Evolutionary conservation across 2,888 invertebrate genomes (phyloP).

Genomic region (Pteria penguin): DNA sequence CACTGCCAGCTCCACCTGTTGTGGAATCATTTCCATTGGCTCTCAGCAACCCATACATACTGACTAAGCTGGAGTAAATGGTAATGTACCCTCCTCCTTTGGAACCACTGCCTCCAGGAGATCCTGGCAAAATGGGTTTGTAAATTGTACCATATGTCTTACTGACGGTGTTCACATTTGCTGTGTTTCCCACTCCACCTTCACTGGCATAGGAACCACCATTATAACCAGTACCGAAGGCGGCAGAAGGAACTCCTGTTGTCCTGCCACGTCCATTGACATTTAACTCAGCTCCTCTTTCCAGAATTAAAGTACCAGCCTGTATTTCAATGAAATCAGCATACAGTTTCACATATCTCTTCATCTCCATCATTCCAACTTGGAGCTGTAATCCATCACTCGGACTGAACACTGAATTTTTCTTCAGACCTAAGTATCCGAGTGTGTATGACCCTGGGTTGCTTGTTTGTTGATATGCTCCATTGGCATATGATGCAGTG

Average conservation of each 20-base stretch:
- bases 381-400: conserved; percentile 53
- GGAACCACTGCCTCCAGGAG: conserved; percentile 57
- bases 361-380: conserved; percentile 61
- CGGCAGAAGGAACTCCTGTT: conserved; percentile 35
- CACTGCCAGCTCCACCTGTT: conserved; percentile 65
- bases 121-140: conserved; percentile 52
- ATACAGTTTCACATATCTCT: conserved; percentile 59
- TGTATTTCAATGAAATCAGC: conserved; percentile 58
- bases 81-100: conserved; percentile 62
- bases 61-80: conserved; percentile 53
- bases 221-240: conserved; percentile 49
- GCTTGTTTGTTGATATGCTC: conserved; percentile 56
- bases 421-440: conserved; percentile 54
- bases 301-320: conserved; percentile 58
- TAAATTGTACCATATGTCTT: conserved; percentile 65
- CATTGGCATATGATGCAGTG: conserved; percentile 57
- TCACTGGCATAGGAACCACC: conserved; percentile 63
- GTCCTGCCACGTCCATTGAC: conserved; percentile 51
- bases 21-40: conserved; percentile 56
- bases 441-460: conserved; percentile 55
- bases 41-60: conserved; percentile 63
- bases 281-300: conserved; percentile 62
- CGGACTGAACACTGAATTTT: conserved; percentile 56
- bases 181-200: conserved; percentile 60
- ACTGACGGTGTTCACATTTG: conserved; percentile 43